Percentiles rank a stretch among this genome's conserved stretches.
phyloP scores from a whole-genome alignment of 2,888 invertebrate species.

The Morpho achilles region DNA sequence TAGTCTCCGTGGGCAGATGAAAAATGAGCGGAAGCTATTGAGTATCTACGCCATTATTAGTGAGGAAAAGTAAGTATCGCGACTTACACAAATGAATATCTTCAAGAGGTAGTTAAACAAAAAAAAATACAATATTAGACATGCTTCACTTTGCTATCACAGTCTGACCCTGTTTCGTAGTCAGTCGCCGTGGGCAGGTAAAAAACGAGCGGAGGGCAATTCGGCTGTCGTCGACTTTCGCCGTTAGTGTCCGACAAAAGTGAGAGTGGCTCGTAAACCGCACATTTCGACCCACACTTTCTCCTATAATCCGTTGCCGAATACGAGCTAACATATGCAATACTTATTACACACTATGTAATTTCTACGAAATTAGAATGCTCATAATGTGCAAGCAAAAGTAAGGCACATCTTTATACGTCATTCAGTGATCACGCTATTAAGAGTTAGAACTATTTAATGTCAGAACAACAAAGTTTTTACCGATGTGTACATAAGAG shows the following conservation, averaged over 20 bases:
- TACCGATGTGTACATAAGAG: neutral
- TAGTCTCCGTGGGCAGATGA: no score
- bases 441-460: neutral
- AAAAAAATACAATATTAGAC: no score
- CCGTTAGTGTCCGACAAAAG: conserved; percentile 32
- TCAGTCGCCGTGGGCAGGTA: neutral
- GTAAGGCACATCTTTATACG: no score
- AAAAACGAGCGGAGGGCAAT: conserved; percentile 26
- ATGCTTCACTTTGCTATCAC: no score
- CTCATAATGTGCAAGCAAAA: no score
- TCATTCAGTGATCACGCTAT: no score
- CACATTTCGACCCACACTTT: conserved; percentile 26
- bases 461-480: neutral
- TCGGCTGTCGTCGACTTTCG: conserved; percentile 30
- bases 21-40: no score
- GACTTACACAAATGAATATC: no score
- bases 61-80: no score
- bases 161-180: no score
- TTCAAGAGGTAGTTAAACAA: no score
- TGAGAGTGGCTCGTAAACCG: conserved; percentile 36
- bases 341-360: conserved; percentile 2
- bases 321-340: conserved; percentile 11
- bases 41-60: no score
- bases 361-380: neutral
- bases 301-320: conserved; percentile 27